These are phyloP conservation scores for Macaca mulatta DNA, from an alignment of 2,113 vertebrate genomes.

Conservation along the genomic window DNA sequence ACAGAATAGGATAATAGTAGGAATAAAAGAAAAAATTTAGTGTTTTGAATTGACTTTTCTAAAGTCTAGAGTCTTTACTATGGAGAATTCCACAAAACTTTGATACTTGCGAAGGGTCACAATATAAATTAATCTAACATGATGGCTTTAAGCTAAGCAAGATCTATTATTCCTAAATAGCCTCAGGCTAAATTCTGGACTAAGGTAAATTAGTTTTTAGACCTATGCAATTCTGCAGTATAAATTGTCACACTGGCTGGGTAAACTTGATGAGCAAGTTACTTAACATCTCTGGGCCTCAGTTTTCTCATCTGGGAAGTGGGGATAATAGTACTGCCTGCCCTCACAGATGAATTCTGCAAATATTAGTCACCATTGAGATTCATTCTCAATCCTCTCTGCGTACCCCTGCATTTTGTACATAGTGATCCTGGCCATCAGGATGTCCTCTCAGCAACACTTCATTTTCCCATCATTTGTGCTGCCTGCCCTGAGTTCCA, in stretches of 20 bases:
- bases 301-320: slow-evolving; percentile 40
- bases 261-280: neutral
- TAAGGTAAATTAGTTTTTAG: slow-evolving; percentile 43
- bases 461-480: neutral
- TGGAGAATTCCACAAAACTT: slow-evolving; percentile 7
- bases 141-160: neutral
- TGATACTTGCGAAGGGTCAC: neutral
- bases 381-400: neutral
- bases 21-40: neutral
- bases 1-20: neutral
- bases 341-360: neutral
- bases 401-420: neutral
- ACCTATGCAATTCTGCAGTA: neutral
- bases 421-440: neutral
- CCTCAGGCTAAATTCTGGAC: neutral
- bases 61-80: neutral
- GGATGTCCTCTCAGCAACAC: neutral
- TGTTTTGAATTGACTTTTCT: neutral
- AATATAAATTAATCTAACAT: slow-evolving; percentile 23
- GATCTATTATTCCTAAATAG: neutral
- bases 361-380: neutral
- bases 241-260: neutral
- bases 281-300: neutral
- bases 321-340: neutral
- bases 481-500: neutral